Conservation (phyloP, 2,888 invertebrate genomes). For the Tolmerus cingulatus region DNA sequence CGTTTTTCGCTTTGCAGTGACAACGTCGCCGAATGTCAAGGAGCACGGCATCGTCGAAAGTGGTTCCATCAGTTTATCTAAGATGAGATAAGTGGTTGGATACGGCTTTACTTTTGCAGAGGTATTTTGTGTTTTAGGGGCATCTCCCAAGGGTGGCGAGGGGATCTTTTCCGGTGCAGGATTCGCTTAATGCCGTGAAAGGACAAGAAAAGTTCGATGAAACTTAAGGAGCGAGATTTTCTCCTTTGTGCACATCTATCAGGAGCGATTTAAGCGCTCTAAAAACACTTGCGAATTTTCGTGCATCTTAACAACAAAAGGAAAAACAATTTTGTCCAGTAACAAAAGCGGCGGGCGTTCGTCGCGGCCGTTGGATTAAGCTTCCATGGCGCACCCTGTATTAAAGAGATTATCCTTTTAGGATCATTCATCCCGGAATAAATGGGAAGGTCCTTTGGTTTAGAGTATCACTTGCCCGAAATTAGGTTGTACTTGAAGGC, state of each 20-base stretch:
- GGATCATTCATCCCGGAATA: background rate
- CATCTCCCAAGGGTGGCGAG: background rate
- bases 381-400: background rate
- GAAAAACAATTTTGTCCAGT: background rate
- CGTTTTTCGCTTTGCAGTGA: background rate
- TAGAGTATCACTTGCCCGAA: background rate
- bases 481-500: background rate
- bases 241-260: background rate
- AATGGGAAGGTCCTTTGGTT: background rate
- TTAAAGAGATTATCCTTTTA: background rate
- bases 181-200: background rate
- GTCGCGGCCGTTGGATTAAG: background rate
- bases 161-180: background rate
- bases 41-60: background rate
- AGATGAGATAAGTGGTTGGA: background rate
- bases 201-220: background rate
- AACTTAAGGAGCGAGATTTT: background rate
- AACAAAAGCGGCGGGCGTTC: background rate
- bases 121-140: background rate
- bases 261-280: background rate
- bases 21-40: background rate
- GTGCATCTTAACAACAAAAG: background rate
- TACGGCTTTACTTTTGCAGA: background rate
- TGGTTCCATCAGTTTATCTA: background rate
- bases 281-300: background rate